These are phyloP conservation scores for Bombus haemorrhoidalis DNA, from an alignment of 1,140 invertebrate genomes.

Conservation along the genomic window DNA sequence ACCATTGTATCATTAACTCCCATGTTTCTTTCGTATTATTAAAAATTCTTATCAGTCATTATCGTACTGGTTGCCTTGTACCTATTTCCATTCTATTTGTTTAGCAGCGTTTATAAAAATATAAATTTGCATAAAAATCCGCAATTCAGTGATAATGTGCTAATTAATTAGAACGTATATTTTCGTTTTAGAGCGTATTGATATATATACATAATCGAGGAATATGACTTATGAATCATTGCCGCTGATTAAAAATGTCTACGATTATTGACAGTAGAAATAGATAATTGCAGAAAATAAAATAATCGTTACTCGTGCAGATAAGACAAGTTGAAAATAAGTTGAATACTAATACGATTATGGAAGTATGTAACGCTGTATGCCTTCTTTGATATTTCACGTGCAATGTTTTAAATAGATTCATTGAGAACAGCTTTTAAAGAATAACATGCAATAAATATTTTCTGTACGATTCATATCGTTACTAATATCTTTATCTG, in stretches of 20 bases:
- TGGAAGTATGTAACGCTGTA: background rate
- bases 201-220: background rate
- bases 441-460: background rate
- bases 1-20: too few relatives aligned
- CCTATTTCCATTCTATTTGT: background rate
- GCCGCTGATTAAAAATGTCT: background rate
- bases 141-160: background rate
- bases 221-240: background rate
- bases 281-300: slow-evolving; percentile 2
- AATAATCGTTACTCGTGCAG: background rate
- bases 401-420: background rate
- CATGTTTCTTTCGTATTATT: too few relatives aligned
- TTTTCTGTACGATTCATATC: background rate
- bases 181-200: background rate
- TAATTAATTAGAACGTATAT: background rate
- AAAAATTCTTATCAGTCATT: too few relatives aligned
- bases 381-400: background rate
- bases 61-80: too few relatives aligned
- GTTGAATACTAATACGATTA: background rate
- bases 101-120: background rate
- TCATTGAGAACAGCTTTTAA: background rate
- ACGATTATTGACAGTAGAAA: background rate
- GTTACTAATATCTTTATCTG: background rate
- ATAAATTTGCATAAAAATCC: background rate
- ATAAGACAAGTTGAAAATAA: background rate